Percentiles rank a stretch among this genome's conserved stretches.
These are phyloP conservation scores for Eulimnadia texana DNA, from an alignment of 1,140 invertebrate species.

Conservation along the genomic window DNA sequence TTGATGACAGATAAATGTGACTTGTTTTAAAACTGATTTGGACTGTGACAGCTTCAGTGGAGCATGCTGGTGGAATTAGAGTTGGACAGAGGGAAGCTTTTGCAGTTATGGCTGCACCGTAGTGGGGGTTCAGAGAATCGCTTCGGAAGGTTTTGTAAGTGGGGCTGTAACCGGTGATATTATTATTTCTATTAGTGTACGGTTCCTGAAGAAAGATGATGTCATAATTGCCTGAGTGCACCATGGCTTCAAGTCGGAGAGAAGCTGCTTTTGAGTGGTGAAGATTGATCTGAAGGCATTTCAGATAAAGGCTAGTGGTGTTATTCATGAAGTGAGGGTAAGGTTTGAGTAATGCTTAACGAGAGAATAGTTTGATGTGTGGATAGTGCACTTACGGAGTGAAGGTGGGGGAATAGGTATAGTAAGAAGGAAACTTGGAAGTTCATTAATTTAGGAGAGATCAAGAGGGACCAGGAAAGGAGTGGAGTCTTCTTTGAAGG, in stretches of 20 bases:
- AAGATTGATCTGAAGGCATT: background rate
- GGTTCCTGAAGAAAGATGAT: background rate
- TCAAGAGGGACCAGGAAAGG: background rate
- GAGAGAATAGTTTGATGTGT: too few relatives aligned
- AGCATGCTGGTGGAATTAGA: background rate
- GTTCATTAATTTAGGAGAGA: background rate
- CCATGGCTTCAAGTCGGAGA: background rate
- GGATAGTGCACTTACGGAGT: too few relatives aligned
- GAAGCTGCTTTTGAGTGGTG: background rate
- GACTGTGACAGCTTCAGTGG: background rate
- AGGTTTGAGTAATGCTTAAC: too few relatives aligned
- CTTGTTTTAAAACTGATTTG: background rate
- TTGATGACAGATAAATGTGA: background rate
- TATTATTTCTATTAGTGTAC: background rate
- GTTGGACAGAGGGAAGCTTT: background rate
- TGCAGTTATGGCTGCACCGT: background rate
- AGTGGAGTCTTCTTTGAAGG: background rate
- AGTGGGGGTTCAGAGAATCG: background rate
- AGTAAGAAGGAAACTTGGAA: too few relatives aligned
- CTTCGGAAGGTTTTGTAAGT: background rate
- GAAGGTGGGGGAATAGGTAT: too few relatives aligned
- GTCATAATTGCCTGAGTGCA: background rate
- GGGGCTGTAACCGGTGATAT: background rate
- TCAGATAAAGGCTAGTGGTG: too few relatives aligned
- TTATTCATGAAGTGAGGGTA: too few relatives aligned